Conservation (phyloP, 37 sponge, comb jelly and placozoan genomes). For the Spongia lamella region DNA sequence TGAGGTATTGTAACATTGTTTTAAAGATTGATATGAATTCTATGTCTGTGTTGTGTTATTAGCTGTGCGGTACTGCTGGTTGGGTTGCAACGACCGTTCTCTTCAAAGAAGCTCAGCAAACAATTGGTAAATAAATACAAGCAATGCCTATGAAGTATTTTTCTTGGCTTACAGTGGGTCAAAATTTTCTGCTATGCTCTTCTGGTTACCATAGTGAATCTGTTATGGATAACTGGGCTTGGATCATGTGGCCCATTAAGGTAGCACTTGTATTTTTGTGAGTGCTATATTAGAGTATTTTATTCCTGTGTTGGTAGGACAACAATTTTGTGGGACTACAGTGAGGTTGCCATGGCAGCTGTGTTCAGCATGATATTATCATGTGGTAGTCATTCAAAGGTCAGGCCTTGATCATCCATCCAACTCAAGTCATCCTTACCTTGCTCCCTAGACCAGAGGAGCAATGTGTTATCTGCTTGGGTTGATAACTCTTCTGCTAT, state of each 20-base stretch:
- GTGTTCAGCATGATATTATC: conserved; percentile 48
- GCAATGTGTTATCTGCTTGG: conserved; percentile 71
- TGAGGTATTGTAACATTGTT: no score
- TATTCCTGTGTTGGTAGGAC: no score
- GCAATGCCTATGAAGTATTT: no score
- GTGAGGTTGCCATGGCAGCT: conserved; percentile 74
- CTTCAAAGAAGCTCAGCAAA: conserved; percentile 57
- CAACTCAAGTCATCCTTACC: no score
- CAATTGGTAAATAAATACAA: conserved; percentile 31
- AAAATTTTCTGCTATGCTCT: conserved; percentile 56
- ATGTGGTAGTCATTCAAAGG: conserved; percentile 43
- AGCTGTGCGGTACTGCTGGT: conserved; percentile 34
- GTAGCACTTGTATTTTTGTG: conserved; percentile 12
- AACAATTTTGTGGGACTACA: conserved; percentile 84
- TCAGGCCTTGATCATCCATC: no score
- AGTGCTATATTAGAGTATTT: neutral
- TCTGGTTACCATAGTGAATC: conserved; percentile 31
- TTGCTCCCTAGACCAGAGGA: conserved; percentile 57
- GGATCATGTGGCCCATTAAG: conserved; percentile 81
- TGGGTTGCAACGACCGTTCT: conserved; percentile 71
- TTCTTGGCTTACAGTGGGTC: conserved; percentile 49
- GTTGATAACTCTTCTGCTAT: conserved; percentile 68
- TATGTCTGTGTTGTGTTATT: neutral
- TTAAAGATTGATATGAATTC: neutral
- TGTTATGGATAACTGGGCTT: conserved; percentile 80